These are phyloP conservation scores for Epizoanthus ramosus DNA, from an alignment of 92 coral and sea anemone species.

Conservation along the genomic window DNA sequence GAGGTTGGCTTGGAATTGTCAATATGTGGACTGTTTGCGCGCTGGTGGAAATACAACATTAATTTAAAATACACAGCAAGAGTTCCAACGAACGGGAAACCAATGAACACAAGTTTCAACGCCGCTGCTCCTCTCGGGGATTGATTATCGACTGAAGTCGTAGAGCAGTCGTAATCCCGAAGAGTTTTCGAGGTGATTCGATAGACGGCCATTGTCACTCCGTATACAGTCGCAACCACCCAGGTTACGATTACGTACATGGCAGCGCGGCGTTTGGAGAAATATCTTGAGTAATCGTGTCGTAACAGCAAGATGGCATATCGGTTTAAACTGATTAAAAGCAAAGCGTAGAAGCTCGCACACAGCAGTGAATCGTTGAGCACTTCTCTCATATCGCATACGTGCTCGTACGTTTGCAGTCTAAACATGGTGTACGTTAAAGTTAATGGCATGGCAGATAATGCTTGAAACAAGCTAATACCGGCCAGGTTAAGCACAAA, in stretches of 20 bases:
- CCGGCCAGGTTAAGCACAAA: slow-evolving; percentile 65
- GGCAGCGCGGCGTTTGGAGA: slow-evolving; percentile 49
- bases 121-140: slow-evolving; percentile 69
- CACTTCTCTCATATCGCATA: slow-evolving; percentile 54
- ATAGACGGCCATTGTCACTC: slow-evolving; percentile 50
- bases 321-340: slow-evolving; percentile 63
- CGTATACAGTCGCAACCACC: slow-evolving; percentile 55
- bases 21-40: slow-evolving; percentile 48
- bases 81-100: slow-evolving; percentile 59
- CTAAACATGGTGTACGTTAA: slow-evolving; percentile 35
- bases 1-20: slow-evolving; percentile 38
- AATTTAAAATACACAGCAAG: slow-evolving; percentile 52
- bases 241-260: slow-evolving; percentile 46
- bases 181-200: slow-evolving; percentile 21
- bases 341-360: slow-evolving; percentile 59
- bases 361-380: slow-evolving; percentile 60
- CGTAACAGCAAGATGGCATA: slow-evolving; percentile 65
- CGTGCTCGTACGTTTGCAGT: background rate
- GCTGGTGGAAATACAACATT: slow-evolving; percentile 51
- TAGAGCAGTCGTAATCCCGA: slow-evolving; percentile 55
- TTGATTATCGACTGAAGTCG: slow-evolving; percentile 12
- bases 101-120: slow-evolving; percentile 63
- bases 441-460: slow-evolving; percentile 45
- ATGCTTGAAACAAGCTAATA: slow-evolving; percentile 58
- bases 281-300: slow-evolving; percentile 41